Evolutionary conservation across 1,140 invertebrate genomes (phyloP).

Genomic region (Brachionus koreanus): DNA sequence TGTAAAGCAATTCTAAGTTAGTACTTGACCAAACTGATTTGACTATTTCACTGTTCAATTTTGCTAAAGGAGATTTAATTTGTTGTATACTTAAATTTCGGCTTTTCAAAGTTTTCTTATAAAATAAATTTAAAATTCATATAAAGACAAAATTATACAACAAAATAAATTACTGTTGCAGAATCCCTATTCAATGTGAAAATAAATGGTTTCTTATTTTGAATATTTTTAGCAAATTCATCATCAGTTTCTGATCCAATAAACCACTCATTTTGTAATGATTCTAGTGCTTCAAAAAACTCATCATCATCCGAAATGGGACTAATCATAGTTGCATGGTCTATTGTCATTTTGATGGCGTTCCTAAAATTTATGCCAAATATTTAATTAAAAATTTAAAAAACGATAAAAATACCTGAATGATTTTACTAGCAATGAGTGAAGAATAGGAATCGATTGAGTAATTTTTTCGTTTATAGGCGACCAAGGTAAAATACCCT

Average conservation of each 20-base stretch:
- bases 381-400: background rate
- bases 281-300: slow-evolving; percentile 54
- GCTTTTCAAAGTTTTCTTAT: slow-evolving; percentile 57
- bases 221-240: slow-evolving; percentile 57
- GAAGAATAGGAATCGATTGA: slow-evolving; percentile 52
- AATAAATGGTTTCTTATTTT: slow-evolving; percentile 54
- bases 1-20: slow-evolving; percentile 61
- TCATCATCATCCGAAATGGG: slow-evolving; percentile 54
- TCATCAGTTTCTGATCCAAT: slow-evolving; percentile 57
- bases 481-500: slow-evolving; percentile 57
- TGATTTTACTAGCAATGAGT: slow-evolving; percentile 54
- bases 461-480: slow-evolving; percentile 56
- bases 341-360: slow-evolving; percentile 60
- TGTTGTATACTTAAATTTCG: slow-evolving; percentile 57
- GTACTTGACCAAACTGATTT: slow-evolving; percentile 62
- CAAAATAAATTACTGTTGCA: slow-evolving; percentile 49
- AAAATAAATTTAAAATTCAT: slow-evolving; percentile 13
- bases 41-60: slow-evolving; percentile 58
- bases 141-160: background rate
- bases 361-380: slow-evolving; percentile 50
- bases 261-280: slow-evolving; percentile 59
- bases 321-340: slow-evolving; percentile 57
- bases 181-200: slow-evolving; percentile 59
- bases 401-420: slow-evolving; percentile 52
- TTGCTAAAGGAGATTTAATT: slow-evolving; percentile 56